These are phyloP conservation scores for Manis crassicaudata DNA, from an alignment of 2,797 vertebrate species.

Conservation along the genomic window DNA sequence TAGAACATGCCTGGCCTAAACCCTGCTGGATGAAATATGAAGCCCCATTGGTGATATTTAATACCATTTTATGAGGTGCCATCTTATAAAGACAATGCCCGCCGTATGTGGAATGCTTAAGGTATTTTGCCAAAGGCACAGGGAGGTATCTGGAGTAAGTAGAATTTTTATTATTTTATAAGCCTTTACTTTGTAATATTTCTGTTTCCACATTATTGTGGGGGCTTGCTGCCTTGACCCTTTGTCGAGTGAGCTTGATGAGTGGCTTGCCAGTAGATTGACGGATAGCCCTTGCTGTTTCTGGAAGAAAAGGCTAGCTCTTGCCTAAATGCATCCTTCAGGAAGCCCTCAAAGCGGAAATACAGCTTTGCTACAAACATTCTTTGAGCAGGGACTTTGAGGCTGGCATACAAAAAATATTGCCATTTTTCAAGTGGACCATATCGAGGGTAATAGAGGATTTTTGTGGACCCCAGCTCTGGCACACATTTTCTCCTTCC, in stretches of 20 bases:
- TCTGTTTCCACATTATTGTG: conserved; percentile 91
- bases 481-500: conserved; percentile 30
- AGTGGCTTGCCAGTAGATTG: conserved; percentile 84
- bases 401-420: conserved; percentile 73
- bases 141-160: conserved; percentile 91
- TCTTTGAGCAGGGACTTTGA: conserved; percentile 77
- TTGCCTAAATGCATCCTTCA: conserved; percentile 80
- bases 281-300: conserved; percentile 82
- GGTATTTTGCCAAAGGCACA: conserved; percentile 90
- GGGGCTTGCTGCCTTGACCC: conserved; percentile 86
- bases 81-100: conserved; percentile 91
- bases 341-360: conserved; percentile 82
- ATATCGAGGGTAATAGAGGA: conserved; percentile 66
- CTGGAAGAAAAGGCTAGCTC: conserved; percentile 82
- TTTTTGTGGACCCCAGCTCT: conserved; percentile 64
- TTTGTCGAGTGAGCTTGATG: conserved; percentile 85
- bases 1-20: conserved; percentile 93
- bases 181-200: conserved; percentile 94
- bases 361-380: conserved; percentile 78
- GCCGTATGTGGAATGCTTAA: conserved; percentile 91
- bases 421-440: conserved; percentile 74
- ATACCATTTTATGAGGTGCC: conserved; percentile 98
- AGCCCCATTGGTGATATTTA: conserved; percentile 94
- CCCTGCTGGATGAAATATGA: conserved; percentile 93
- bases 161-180: conserved; percentile 98